Evolutionary conservation across 2,888 invertebrate genomes (phyloP).

Genomic region (Allolobophora icterica): DNA sequence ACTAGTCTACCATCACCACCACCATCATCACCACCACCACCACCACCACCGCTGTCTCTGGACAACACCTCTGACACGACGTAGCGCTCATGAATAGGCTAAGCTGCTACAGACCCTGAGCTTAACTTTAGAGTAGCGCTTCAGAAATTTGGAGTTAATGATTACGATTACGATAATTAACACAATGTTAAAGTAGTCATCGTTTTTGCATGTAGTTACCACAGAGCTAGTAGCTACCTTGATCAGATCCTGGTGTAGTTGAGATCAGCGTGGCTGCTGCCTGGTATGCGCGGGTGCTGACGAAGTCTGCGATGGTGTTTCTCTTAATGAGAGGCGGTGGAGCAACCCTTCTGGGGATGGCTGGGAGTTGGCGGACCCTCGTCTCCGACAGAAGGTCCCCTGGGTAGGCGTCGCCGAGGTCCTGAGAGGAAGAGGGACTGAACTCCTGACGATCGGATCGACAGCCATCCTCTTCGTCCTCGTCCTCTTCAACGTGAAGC

Average conservation of each 20-base stretch:
- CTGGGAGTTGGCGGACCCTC: background rate
- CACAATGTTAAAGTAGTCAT: too few species aligned
- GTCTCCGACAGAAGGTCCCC: conserved; percentile 18
- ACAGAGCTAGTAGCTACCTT: background rate
- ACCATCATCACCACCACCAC: too few species aligned
- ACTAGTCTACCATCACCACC: too few species aligned
- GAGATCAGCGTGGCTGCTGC: conserved; percentile 37
- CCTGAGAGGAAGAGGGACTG: conserved; percentile 31
- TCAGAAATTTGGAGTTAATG: too few species aligned
- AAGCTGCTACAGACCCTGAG: too few species aligned
- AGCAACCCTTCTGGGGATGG: background rate
- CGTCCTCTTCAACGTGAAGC: conserved; percentile 34
- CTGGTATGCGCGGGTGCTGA: conserved; percentile 50
- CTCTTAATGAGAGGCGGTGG: conserved; percentile 55
- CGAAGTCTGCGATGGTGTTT: conserved; percentile 62
- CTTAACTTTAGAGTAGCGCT: too few species aligned
- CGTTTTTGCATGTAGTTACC: too few species aligned
- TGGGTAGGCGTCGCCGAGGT: conserved; percentile 12
- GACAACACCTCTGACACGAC: too few species aligned
- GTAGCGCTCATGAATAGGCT: too few species aligned
- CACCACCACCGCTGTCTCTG: too few species aligned
- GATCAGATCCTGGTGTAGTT: background rate
- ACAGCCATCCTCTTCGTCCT: conserved; percentile 31
- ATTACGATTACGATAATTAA: too few species aligned
- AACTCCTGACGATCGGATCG: conserved; percentile 26